Evolutionary conservation across 2,888 invertebrate species (phyloP).

Genomic region (Eristalis arbustorum): DNA sequence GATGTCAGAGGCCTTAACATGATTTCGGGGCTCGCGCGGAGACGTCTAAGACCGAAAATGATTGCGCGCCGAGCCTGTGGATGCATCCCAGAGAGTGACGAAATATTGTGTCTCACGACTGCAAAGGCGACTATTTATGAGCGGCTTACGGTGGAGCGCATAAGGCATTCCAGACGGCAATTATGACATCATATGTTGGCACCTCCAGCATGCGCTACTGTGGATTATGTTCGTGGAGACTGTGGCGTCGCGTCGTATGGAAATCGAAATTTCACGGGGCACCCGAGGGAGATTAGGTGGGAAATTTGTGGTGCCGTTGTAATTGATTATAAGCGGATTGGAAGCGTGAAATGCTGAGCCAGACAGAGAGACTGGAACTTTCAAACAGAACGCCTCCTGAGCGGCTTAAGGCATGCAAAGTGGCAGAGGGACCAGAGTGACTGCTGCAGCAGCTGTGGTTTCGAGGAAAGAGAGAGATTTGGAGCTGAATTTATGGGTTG

Average conservation of each 20-base stretch:
- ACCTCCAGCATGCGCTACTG: constrained; percentile 60
- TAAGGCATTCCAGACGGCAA: constrained; percentile 41
- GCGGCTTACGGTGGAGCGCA: constrained; percentile 32
- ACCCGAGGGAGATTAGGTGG: constrained; percentile 23
- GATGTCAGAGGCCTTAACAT: constrained; percentile 22
- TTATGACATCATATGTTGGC: constrained; percentile 63
- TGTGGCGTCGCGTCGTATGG: neutral
- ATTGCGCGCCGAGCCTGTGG: constrained; percentile 32
- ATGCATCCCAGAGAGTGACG: constrained; percentile 30
- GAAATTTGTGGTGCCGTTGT: constrained; percentile 37
- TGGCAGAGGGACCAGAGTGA: too few relatives aligned
- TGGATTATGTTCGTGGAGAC: constrained; percentile 45
- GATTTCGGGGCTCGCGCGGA: constrained; percentile 20
- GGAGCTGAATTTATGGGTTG: neutral
- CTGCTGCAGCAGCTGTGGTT: neutral
- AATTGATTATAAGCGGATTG: constrained; percentile 64
- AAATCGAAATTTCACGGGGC: constrained; percentile 38
- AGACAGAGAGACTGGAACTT: neutral
- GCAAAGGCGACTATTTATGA: constrained; percentile 36
- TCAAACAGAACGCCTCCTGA: constrained; percentile 1
- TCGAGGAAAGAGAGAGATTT: neutral
- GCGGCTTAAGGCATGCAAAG: constrained; percentile 7
- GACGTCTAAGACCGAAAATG: constrained; percentile 41
- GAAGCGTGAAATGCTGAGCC: constrained; percentile 15
- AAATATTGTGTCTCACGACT: constrained; percentile 28